Conservation (phyloP, 2,888 invertebrate species). For the Diloba caeruleocephala region DNA sequence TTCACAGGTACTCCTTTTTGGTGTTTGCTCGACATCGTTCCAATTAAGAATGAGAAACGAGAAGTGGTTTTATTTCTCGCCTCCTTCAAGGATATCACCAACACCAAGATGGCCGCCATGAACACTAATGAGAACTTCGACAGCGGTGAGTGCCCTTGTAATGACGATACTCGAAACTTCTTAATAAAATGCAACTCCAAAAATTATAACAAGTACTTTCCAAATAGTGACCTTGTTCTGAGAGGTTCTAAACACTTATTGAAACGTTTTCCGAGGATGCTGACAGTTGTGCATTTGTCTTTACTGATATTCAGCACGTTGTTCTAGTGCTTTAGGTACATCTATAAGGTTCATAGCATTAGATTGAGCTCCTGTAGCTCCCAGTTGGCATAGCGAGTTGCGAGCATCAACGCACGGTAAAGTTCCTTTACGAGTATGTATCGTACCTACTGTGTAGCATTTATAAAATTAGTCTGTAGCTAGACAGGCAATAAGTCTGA, state of each 20-base stretch:
- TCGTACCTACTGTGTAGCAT: conserved; percentile 62
- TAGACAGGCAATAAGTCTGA: conserved; percentile 63
- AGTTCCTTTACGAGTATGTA: conserved; percentile 73
- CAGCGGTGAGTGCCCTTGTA: conserved; percentile 92
- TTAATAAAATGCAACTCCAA: conserved; percentile 63
- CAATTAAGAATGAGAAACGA: conserved; percentile 99
- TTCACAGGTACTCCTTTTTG: conserved; percentile 96
- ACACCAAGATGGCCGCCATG: conserved; percentile 96
- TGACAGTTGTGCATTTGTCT: conserved; percentile 68
- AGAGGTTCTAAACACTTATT: conserved; percentile 55
- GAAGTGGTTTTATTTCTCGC: conserved; percentile 98
- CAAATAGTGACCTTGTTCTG: conserved; percentile 55
- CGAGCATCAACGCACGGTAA: conserved; percentile 86
- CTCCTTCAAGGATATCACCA: conserved; percentile 98
- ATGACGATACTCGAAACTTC: conserved; percentile 56
- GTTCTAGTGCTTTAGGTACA: conserved; percentile 80
- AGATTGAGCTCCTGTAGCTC: conserved; percentile 82
- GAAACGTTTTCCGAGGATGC: conserved; percentile 49
- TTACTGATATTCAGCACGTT: conserved; percentile 77
- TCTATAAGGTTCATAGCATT: conserved; percentile 74
- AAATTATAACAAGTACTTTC: conserved; percentile 55
- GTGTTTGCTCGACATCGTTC: conserved; percentile 98
- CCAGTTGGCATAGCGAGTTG: conserved; percentile 78
- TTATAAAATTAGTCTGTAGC: conserved; percentile 66
- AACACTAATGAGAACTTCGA: conserved; percentile 95